These are phyloP conservation scores for Hoplostethus atlanticus DNA, from an alignment of 2,797 vertebrate species.

Conservation along the genomic window DNA sequence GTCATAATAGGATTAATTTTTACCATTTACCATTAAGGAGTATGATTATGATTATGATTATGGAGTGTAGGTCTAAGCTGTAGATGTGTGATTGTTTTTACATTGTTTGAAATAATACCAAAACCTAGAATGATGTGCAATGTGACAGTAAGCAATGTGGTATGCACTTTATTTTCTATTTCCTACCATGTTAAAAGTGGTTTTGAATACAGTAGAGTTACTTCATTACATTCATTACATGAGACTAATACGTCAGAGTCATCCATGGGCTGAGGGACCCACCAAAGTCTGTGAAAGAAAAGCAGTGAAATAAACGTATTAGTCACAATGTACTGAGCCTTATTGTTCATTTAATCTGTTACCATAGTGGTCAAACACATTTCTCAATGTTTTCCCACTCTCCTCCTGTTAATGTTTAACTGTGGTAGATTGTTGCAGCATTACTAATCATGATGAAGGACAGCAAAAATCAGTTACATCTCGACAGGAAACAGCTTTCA, in stretches of 20 bases:
- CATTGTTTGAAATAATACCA: too few relatives aligned
- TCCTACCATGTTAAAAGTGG: neutral
- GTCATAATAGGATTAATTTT: too few relatives aligned
- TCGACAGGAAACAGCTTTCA: too few relatives aligned
- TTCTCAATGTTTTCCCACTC: neutral
- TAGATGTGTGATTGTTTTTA: neutral
- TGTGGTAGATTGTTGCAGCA: neutral
- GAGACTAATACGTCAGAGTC: neutral
- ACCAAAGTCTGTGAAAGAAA: conserved; percentile 44
- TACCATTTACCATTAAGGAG: too few relatives aligned
- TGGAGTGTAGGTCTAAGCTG: neutral
- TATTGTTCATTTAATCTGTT: neutral
- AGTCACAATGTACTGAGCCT: neutral
- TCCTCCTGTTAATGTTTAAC: conserved; percentile 7
- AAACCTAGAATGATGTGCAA: too few relatives aligned
- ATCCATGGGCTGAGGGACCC: neutral
- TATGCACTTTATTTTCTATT: neutral
- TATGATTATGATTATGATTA: too few relatives aligned
- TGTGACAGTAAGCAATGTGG: neutral
- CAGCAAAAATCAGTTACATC: too few relatives aligned
- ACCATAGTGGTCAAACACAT: conserved; percentile 11
- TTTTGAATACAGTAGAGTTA: neutral
- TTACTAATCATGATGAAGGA: neutral
- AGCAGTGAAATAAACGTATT: conserved; percentile 2
- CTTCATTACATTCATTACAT: neutral